Percentiles rank a stretch among this genome's conserved stretches.
Conservation (phyloP, 2,797 vertebrate genomes). For the Poeciliopsis gracilis region DNA sequence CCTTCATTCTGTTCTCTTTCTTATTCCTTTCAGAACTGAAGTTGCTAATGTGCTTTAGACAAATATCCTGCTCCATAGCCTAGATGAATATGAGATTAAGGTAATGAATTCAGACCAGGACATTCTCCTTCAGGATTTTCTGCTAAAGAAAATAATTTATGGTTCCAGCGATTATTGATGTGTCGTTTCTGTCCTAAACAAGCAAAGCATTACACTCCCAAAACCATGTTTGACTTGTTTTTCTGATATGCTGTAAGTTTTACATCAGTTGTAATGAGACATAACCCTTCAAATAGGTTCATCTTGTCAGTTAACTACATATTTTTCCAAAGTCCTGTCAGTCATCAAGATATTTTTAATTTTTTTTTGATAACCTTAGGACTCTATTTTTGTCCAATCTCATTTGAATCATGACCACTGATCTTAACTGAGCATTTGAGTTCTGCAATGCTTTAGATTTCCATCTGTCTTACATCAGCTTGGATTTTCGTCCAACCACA, state of each 20-base stretch:
- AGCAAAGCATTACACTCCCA: background rate
- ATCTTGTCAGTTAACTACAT: background rate
- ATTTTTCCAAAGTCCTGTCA: background rate
- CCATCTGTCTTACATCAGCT: background rate
- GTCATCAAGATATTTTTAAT: background rate
- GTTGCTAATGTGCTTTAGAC: background rate
- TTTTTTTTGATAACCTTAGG: background rate
- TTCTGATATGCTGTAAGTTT: background rate
- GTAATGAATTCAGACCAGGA: background rate
- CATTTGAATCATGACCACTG: background rate
- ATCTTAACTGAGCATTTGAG: background rate
- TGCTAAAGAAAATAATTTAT: background rate
- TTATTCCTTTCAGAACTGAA: background rate
- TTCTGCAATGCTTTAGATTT: background rate
- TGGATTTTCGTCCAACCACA: background rate
- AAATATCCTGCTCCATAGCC: background rate
- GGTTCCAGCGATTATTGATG: background rate
- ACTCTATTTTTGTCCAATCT: background rate
- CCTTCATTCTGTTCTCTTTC: background rate
- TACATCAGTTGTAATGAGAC: background rate
- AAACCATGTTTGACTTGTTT: background rate
- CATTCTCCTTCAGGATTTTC: background rate
- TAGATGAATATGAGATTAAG: background rate
- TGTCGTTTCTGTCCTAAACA: background rate
- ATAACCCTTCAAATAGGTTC: background rate